A percentile compares a stretch with the other conserved stretches of the same genome.
Conservation (phyloP, 2,888 invertebrate species). For the Microdon myrmicae region DNA sequence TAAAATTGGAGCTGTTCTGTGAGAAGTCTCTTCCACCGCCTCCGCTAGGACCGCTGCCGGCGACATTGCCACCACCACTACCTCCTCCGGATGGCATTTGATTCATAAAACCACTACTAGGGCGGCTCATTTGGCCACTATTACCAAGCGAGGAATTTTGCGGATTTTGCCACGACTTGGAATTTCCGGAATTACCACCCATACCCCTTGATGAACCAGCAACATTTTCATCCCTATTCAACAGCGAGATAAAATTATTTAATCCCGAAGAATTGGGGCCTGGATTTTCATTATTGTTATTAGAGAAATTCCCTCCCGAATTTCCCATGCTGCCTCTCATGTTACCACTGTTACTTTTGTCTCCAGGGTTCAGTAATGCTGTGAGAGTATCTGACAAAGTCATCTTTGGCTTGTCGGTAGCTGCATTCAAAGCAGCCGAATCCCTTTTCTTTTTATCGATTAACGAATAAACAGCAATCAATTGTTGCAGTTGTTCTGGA, state of each 20-base stretch:
- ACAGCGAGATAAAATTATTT: slow-evolving; percentile 32
- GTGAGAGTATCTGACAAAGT: slow-evolving; percentile 55
- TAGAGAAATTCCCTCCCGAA: slow-evolving; percentile 18
- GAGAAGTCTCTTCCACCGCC: not conserved
- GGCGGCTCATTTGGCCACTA: not conserved
- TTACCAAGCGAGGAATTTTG: slow-evolving; percentile 26
- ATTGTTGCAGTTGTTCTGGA: slow-evolving; percentile 79
- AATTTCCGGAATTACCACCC: slow-evolving; percentile 9
- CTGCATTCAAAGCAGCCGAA: slow-evolving; percentile 31
- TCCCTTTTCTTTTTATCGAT: slow-evolving; percentile 60
- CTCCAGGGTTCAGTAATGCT: slow-evolving; percentile 53
- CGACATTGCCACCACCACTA: not conserved
- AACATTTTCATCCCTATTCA: slow-evolving; percentile 32
- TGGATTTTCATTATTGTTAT: slow-evolving; percentile 10
- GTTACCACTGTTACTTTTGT: slow-evolving; percentile 1
- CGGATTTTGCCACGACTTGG: slow-evolving; percentile 48
- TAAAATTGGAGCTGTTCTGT: slow-evolving; percentile 17
- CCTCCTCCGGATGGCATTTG: slow-evolving; percentile 11
- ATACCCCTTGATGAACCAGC: not conserved
- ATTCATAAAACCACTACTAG: slow-evolving; percentile 4
- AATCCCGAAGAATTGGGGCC: slow-evolving; percentile 32
- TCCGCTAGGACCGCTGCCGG: not conserved
- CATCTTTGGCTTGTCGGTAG: slow-evolving; percentile 49
- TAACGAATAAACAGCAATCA: slow-evolving; percentile 76
- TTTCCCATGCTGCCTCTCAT: slow-evolving; percentile 6